These are phyloP conservation scores for Cephalotes varians DNA, from an alignment of 2,888 invertebrate genomes.

Conservation along the genomic window DNA sequence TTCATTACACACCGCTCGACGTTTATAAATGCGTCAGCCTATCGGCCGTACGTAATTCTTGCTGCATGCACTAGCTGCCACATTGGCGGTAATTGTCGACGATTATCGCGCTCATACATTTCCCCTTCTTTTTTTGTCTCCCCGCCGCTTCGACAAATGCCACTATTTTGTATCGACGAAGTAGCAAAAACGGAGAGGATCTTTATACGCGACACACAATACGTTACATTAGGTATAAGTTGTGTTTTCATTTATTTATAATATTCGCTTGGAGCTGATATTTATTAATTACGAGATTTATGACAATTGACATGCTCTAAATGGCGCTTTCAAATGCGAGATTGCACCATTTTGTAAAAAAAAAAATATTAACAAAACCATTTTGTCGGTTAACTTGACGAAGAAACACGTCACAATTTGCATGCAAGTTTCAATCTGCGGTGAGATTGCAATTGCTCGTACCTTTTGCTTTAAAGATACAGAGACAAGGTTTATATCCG, in stretches of 20 bases:
- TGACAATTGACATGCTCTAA: not conserved
- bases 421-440: not conserved
- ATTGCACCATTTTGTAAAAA: not conserved
- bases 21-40: constrained; percentile 73
- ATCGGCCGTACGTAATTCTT: constrained; percentile 70
- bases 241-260: not conserved
- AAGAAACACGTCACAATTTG: not conserved
- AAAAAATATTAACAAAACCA: not conserved
- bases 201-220: not conserved
- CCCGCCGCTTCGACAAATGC: not conserved
- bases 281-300: not conserved
- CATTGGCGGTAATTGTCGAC: constrained; percentile 71
- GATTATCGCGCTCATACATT: constrained; percentile 62
- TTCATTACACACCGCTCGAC: constrained; percentile 70
- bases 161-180: constrained; percentile 6
- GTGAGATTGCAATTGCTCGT: not conserved
- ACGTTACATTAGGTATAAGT: not conserved
- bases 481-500: not conserved
- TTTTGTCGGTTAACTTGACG: not conserved
- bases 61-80: constrained; percentile 43
- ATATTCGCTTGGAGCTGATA: too few species aligned
- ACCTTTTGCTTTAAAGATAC: not conserved
- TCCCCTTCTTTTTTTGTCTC: constrained; percentile 37
- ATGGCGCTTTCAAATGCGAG: not conserved
- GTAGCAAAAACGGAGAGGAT: not conserved